Base-by-base conservation (phyloP, 2,113 vertebrate genomes). In the Albula goreensis region DNA sequence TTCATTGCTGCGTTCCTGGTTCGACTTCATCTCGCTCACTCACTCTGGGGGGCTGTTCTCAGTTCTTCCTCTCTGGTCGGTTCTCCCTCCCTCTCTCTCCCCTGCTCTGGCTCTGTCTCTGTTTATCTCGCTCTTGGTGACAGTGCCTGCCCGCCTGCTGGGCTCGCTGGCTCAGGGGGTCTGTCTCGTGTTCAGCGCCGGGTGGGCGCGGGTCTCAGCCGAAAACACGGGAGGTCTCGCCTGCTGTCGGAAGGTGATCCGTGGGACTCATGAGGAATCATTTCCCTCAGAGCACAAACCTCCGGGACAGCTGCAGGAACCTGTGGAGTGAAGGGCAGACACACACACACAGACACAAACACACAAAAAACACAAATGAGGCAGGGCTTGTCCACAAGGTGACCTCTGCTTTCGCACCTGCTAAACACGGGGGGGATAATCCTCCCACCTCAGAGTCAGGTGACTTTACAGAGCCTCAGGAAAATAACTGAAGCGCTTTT, bases 261-360 rank as follows among this genome's bases (percentile, higher is more conserved):
- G 96, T 93, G 94, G 92, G 94, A 97, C 98, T 98, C 98, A 98
- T 99, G 97, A 89, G 98, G 98, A 97, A 99, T 99, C 98, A 99
- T 99, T 96, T 99, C 98, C 97, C 94, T 94, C 91, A 91, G 93
- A 97, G 93, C 93, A 91, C 92, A 86, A 95, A 95, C 89, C 93
- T 95, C 95, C 89, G 90, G 91, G 89, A 95, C 92, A 93, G 92
- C 93, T 95, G 95, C 90, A 93, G 93, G 84, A 89, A 91, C 91
- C 93, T 85, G 86, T 7, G 92, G 85, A 81, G 1, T 6, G 79
- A 66, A 22, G 50, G 7, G 83, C 52, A 78, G 48, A 83, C 4
- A 85, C 13, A 83, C n/a, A 84, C 15, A 66, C 70, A 66, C 15
- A 86, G 49, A 83, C 50, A 83, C 70, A 60, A 48, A 88, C 74